These are phyloP conservation scores for Steatocranus sp. DNA, from an alignment of 2,797 vertebrate genomes.

Conservation along the genomic window DNA sequence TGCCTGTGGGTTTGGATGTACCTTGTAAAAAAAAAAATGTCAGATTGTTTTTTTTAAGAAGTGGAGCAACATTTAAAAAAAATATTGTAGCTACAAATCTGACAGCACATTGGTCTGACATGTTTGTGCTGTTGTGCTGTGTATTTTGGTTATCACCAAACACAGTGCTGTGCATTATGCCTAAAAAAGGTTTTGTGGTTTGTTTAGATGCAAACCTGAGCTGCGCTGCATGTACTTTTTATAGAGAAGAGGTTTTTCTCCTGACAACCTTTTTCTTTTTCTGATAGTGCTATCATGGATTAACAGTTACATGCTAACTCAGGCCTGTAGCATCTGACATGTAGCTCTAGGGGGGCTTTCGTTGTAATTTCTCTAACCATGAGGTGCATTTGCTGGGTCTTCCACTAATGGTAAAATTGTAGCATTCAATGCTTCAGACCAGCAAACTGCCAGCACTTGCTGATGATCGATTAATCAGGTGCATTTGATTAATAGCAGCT, in stretches of 20 bases:
- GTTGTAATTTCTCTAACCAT: neutral
- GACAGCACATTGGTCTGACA: neutral
- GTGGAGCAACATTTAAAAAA: rapidly evolving
- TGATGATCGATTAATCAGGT: neutral
- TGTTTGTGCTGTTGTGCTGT: neutral
- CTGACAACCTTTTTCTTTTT: neutral
- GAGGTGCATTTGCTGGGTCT: neutral
- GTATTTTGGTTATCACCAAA: neutral
- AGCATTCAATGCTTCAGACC: neutral
- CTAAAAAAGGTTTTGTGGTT: neutral
- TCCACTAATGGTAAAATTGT: neutral
- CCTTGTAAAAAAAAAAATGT: neutral
- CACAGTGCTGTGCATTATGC: neutral
- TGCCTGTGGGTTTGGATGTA: neutral
- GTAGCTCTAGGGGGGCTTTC: neutral
- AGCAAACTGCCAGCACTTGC: neutral
- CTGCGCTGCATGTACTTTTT: neutral
- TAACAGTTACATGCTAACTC: neutral
- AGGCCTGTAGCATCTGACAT: neutral
- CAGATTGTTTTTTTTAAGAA: neutral
- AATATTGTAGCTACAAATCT: neutral
- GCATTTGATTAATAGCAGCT: neutral
- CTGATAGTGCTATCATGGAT: neutral
- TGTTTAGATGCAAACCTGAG: neutral
- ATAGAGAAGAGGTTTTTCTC: neutral